Evolutionary conservation across 2,888 invertebrate species (phyloP).

Genomic region (Saturnia pavonia): DNA sequence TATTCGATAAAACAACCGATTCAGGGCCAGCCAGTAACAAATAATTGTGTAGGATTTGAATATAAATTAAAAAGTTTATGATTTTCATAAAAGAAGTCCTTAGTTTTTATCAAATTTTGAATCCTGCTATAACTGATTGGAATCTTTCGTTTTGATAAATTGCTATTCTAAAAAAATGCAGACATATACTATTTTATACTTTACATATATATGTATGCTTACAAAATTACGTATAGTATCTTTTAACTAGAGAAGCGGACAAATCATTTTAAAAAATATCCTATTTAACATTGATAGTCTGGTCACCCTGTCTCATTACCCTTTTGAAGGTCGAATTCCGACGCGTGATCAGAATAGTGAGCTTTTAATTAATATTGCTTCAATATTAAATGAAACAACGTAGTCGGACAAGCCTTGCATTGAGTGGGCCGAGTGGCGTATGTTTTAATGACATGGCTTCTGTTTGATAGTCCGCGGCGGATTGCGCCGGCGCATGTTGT

Average conservation of each 20-base stretch:
- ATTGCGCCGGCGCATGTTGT: constrained; percentile 13
- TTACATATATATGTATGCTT: no score
- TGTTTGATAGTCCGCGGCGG: constrained; percentile 33
- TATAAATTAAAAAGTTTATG: background rate
- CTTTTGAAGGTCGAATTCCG: constrained; percentile 52
- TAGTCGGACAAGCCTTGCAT: constrained; percentile 23
- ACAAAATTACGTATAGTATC: background rate
- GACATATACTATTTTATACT: no score
- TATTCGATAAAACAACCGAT: no score
- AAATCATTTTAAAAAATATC: background rate
- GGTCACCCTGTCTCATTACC: constrained; percentile 31
- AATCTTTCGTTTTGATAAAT: background rate
- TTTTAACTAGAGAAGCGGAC: background rate
- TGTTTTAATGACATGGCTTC: constrained; percentile 35
- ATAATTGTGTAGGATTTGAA: no score
- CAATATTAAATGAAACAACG: constrained; percentile 38
- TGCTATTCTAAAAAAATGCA: no score
- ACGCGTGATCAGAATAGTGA: constrained; percentile 43
- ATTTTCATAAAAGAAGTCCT: background rate
- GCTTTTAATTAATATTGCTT: constrained; percentile 39
- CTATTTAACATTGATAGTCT: background rate
- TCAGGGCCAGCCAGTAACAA: no score
- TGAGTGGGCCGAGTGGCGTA: constrained; percentile 27
- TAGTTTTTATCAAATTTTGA: background rate
- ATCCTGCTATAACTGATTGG: background rate